Evolutionary conservation across 2,797 vertebrate species (phyloP).

Genomic region (Passerculus sandwichensis): DNA sequence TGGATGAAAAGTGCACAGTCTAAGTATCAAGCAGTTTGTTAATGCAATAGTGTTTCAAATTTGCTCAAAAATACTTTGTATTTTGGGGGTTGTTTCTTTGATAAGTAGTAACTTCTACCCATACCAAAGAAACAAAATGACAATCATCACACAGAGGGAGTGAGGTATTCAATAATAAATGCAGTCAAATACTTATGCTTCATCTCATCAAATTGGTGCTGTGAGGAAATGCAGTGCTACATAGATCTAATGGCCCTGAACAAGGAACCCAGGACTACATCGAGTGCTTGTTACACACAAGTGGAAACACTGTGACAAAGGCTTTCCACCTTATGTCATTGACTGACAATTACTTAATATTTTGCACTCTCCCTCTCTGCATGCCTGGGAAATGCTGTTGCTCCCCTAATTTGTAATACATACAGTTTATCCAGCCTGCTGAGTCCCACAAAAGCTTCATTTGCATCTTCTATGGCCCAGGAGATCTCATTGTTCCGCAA

Average conservation of each 20-base stretch:
- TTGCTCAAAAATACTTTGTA: neutral
- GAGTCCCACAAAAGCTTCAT: slow-evolving; percentile 91
- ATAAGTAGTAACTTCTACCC: neutral
- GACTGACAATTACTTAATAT: neutral
- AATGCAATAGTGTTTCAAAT: neutral
- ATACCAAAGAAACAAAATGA: neutral
- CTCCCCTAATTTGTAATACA: slow-evolving; percentile 54
- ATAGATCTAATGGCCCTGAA: neutral
- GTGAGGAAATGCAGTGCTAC: neutral
- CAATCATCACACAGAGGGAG: neutral
- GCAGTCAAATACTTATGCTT: neutral
- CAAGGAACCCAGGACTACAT: neutral
- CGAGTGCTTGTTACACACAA: neutral
- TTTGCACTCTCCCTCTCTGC: neutral
- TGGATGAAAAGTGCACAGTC: neutral
- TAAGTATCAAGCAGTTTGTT: neutral
- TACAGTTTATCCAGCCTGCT: slow-evolving; percentile 91
- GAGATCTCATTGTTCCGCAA: slow-evolving; percentile 95
- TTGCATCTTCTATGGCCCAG: slow-evolving; percentile 96
- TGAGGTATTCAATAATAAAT: neutral
- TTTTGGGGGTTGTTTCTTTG: neutral
- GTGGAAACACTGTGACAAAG: neutral
- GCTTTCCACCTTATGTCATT: neutral
- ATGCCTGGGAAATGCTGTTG: neutral
- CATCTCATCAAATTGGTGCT: neutral